Evolutionary conservation across 2,113 vertebrate genomes (phyloP), one percentile per base, ranked within the genome.

Genomic region (Ictidomys tridecemlineatus): DNA sequence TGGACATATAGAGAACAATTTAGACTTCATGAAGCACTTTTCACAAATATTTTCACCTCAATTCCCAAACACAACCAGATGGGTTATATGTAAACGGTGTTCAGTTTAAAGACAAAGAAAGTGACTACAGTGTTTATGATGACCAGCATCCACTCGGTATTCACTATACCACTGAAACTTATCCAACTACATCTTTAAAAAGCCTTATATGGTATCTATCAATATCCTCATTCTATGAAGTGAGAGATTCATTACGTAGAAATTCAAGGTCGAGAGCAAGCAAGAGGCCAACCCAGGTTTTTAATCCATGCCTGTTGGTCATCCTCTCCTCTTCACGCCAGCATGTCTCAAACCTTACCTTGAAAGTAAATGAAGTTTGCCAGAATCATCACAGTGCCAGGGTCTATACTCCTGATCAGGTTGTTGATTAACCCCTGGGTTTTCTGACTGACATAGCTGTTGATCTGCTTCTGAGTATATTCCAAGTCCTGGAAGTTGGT

Each of bases 321-420:
- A 48, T 56, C 34, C 37, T 48, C 1, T 18, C 9, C 16, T 34
- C 76, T 16, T 34, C 74, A 37, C 0, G 2, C 30, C 74, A 4
- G 8, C n/a, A 9, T 14, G 17, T 11, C 32, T 58, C 32, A 61
- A 48, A 82, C 6, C 95, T 93, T 99, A 99, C 99, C 99, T 99
- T 67, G 98, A 97, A 99, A 99, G 96, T 97, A 99, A 95, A 99
- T 97, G 9, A 98, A 99, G 98, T 99, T 99, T 74, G 99, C 94
- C 63, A 99, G 98, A 97, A 99, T 86, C 98, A 99, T 98, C 83
- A 97, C 6, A 0, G 97, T 98, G 0, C 39, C 37, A 0, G 88
- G 0, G 24, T 98, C 95, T 96, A 99, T 95, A 5, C 8, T 96
- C 30, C 98, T 94, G 58, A 99, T 30, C 76, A 99, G 97, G 34